Conservation (phyloP, 2,888 invertebrate genomes). For the Platypus cylindrus region DNA sequence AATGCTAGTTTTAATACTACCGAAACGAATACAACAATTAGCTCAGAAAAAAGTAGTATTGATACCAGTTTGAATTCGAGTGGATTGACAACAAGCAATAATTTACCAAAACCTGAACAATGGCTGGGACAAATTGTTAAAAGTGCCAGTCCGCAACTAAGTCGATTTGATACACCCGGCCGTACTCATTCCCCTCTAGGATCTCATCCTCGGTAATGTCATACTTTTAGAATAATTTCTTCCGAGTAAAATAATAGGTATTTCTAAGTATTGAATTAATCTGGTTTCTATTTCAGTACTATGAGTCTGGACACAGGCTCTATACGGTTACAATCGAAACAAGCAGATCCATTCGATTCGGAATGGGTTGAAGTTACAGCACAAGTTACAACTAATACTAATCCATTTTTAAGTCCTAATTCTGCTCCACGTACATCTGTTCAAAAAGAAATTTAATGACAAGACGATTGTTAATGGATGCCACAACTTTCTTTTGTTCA, state of each 20-base stretch:
- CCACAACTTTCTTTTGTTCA: no score
- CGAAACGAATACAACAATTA: conserved; percentile 9
- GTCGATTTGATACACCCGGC: conserved; percentile 35
- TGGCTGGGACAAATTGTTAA: conserved; percentile 66
- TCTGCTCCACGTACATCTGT: conserved; percentile 42
- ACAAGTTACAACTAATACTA: conserved; percentile 42
- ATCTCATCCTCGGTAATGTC: conserved; percentile 26
- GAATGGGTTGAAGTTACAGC: conserved; percentile 65
- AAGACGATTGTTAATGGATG: no score
- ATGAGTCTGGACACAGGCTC: conserved; percentile 42
- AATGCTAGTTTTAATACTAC: conserved; percentile 9
- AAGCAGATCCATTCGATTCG: conserved; percentile 67
- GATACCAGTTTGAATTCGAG: conserved; percentile 11
- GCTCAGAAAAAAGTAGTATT: conserved; percentile 14
- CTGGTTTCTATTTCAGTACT: conserved; percentile 24
- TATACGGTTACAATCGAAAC: conserved; percentile 22
- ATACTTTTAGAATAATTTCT: no score
- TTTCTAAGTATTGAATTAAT: background rate
- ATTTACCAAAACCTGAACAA: conserved; percentile 67
- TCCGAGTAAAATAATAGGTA: no score
- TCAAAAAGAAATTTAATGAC: conserved; percentile 48
- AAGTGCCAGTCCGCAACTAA: conserved; percentile 34
- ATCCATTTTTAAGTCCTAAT: conserved; percentile 45
- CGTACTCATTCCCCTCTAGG: conserved; percentile 41
- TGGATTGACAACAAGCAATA: conserved; percentile 15